phyloP scores from a whole-genome alignment of 2,797 vertebrate species.

The Lepilemur septentrionalis region DNA sequence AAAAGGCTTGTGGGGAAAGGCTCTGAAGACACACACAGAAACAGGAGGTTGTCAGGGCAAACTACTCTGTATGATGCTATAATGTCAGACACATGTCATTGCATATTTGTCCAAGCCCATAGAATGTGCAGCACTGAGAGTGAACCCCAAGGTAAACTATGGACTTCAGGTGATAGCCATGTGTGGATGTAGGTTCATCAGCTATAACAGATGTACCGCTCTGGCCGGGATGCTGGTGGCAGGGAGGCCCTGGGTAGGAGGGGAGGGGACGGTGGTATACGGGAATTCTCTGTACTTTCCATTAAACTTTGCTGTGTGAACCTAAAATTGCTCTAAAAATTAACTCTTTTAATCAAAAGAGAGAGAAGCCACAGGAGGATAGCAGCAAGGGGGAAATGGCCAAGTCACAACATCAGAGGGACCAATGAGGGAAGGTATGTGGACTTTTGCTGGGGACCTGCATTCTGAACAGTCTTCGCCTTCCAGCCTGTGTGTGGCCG shows the following conservation, averaged over 20 bases:
- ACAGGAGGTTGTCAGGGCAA: neutral
- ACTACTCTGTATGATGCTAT: neutral
- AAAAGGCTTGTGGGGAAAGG: neutral
- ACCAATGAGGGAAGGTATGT: neutral
- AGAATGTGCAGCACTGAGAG: neutral
- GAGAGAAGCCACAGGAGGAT: neutral
- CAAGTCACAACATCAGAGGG: neutral
- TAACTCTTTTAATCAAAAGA: neutral
- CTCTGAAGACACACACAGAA: neutral
- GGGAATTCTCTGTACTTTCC: neutral
- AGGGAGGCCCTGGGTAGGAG: too few species aligned
- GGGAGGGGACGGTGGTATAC: rapidly evolving
- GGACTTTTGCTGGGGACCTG: neutral
- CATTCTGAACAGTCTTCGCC: neutral
- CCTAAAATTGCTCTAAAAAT: neutral
- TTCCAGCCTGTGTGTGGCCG: neutral
- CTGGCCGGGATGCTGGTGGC: too few species aligned
- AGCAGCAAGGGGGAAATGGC: neutral
- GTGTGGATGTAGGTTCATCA: too few species aligned
- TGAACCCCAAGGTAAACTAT: neutral
- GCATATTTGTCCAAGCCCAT: neutral
- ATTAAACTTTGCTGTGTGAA: neutral
- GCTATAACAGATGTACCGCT: neutral
- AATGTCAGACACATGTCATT: neutral
- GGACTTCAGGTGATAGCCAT: too few species aligned